Evolutionary conservation across 2,888 invertebrate species (phyloP).

Genomic region (Orgyia antiqua): DNA sequence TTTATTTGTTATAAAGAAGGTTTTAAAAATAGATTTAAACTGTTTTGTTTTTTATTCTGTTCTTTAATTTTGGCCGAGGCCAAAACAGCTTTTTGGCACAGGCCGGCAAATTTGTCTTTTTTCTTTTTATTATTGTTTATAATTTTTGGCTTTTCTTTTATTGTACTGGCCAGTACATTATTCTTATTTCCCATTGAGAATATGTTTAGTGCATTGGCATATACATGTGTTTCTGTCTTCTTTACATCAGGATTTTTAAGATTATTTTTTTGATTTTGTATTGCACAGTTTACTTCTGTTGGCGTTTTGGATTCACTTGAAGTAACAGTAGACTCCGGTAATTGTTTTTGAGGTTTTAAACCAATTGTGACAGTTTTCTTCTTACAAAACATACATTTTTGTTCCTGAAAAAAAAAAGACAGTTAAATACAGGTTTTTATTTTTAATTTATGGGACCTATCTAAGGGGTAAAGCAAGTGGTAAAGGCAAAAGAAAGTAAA

Average conservation of each 20-base stretch:
- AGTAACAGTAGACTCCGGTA: not conserved
- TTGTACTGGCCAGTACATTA: constrained; percentile 37
- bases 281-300: not conserved
- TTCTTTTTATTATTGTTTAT: constrained; percentile 65
- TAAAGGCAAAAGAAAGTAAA: too few relatives aligned
- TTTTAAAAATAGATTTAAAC: constrained; percentile 59
- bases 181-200: constrained; percentile 56
- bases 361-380: constrained; percentile 31
- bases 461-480: too few relatives aligned
- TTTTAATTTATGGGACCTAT: too few relatives aligned
- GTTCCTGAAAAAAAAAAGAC: constrained; percentile 41
- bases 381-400: constrained; percentile 53
- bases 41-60: constrained; percentile 37
- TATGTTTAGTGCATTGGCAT: constrained; percentile 50
- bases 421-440: not conserved
- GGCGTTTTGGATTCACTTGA: constrained; percentile 2
- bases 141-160: constrained; percentile 41
- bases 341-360: constrained; percentile 35
- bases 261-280: not conserved
- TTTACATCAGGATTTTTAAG: constrained; percentile 2
- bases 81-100: constrained; percentile 60
- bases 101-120: constrained; percentile 66
- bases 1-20: constrained; percentile 34
- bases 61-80: constrained; percentile 56
- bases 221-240: constrained; percentile 39